Conservation (phyloP, 2,888 invertebrate genomes). For the Cyaniris semiargus region DNA sequence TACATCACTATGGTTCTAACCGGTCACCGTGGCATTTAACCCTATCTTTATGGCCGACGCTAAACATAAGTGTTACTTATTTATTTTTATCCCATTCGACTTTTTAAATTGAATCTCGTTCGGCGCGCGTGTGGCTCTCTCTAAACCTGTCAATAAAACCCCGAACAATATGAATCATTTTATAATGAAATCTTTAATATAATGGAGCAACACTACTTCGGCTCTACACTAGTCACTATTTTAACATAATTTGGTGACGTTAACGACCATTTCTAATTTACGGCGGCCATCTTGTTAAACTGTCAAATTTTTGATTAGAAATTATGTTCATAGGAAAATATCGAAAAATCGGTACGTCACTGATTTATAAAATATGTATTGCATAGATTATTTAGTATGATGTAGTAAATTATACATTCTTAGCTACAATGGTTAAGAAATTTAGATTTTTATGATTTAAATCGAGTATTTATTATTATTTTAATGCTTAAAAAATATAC, state of each 20-base stretch:
- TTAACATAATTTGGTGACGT: slow-evolving; percentile 59
- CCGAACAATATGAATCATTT: slow-evolving; percentile 60
- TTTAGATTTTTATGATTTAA: background rate
- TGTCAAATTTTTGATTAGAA: slow-evolving; percentile 68
- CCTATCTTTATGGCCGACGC: slow-evolving; percentile 79
- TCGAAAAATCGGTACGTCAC: slow-evolving; percentile 23
- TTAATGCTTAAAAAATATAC: too few species aligned
- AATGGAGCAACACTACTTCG: slow-evolving; percentile 58
- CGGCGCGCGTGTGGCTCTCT: slow-evolving; percentile 76
- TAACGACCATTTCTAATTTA: slow-evolving; percentile 64
- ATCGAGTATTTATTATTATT: background rate
- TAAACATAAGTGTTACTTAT: slow-evolving; percentile 81
- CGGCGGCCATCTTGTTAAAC: slow-evolving; percentile 56
- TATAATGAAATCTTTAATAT: slow-evolving; percentile 74
- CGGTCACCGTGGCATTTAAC: slow-evolving; percentile 77
- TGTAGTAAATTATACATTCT: background rate
- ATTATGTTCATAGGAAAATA: slow-evolving; percentile 39
- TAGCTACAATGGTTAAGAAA: background rate
- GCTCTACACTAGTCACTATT: slow-evolving; percentile 40
- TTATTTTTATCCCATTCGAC: slow-evolving; percentile 79
- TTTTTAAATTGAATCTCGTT: slow-evolving; percentile 77
- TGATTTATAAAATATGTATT: background rate
- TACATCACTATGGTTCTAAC: slow-evolving; percentile 62
- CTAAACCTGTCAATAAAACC: slow-evolving; percentile 77
- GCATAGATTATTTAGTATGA: background rate